Evolutionary conservation across 1,140 invertebrate species (phyloP).

Genomic region (Bemisia tabaci): DNA sequence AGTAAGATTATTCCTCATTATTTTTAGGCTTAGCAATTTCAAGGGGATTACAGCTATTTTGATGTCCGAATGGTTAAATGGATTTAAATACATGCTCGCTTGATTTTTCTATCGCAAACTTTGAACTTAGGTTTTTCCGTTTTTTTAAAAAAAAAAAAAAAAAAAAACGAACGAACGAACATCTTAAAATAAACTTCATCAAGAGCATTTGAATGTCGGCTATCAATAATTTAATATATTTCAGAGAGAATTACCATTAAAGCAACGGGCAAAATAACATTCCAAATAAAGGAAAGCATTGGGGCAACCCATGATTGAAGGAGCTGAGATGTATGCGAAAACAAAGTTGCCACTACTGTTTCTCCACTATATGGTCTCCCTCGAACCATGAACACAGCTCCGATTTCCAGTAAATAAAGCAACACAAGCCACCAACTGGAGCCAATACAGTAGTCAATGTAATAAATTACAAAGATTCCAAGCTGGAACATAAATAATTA

Average conservation of each 20-base stretch:
- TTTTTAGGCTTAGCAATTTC: background rate
- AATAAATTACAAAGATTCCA: slow-evolving; percentile 71
- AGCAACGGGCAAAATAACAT: slow-evolving; percentile 62
- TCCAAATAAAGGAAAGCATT: slow-evolving; percentile 75
- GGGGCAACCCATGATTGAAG: slow-evolving; percentile 45
- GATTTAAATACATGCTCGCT: background rate
- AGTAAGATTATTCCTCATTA: slow-evolving; percentile 1
- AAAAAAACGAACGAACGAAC: too few species aligned
- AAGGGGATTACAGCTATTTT: too few species aligned
- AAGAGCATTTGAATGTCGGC: too few species aligned
- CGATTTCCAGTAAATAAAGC: slow-evolving; percentile 58
- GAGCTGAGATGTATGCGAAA: slow-evolving; percentile 37
- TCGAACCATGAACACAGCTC: slow-evolving; percentile 65
- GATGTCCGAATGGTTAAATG: background rate
- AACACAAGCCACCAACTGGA: slow-evolving; percentile 75
- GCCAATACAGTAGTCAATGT: slow-evolving; percentile 65
- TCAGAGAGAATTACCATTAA: slow-evolving; percentile 55
- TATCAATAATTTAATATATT: too few species aligned
- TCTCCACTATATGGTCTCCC: slow-evolving; percentile 73
- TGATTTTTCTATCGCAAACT: background rate
- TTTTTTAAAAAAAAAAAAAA: too few species aligned
- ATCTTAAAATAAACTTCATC: too few species aligned
- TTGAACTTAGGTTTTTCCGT: too few species aligned
- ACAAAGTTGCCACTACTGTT: slow-evolving; percentile 48
- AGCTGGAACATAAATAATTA: slow-evolving; percentile 49